These are phyloP conservation scores for Trissolcus brochymenae DNA, from an alignment of 2,888 invertebrate genomes.

Conservation along the genomic window DNA sequence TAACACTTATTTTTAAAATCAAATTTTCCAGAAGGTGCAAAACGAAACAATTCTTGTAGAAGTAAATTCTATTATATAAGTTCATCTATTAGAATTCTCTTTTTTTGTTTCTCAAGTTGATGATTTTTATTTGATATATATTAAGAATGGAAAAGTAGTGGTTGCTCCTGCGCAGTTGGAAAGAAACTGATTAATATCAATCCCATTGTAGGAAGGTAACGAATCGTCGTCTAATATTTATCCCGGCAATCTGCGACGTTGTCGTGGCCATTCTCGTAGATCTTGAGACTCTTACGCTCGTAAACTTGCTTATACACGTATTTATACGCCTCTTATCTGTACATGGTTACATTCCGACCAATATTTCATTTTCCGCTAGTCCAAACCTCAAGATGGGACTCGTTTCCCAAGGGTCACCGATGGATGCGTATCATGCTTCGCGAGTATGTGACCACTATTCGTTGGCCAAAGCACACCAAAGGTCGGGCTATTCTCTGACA, in stretches of 20 bases:
- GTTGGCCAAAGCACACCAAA: conserved; percentile 50
- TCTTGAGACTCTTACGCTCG: conserved; percentile 54
- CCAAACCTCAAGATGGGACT: conserved; percentile 60
- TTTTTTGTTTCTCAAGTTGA: too few relatives aligned
- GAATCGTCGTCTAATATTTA: conserved; percentile 51
- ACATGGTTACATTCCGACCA: conserved; percentile 52
- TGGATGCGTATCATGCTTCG: conserved; percentile 46
- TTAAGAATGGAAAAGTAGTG: too few relatives aligned
- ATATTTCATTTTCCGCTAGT: conserved; percentile 65
- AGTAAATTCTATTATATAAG: too few relatives aligned
- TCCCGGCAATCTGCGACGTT: conserved; percentile 47
- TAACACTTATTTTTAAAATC: too few relatives aligned
- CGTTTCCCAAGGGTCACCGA: conserved; percentile 59
- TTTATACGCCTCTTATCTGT: conserved; percentile 54
- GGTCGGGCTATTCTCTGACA: conserved; percentile 25
- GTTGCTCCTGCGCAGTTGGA: neutral
- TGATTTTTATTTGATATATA: neutral
- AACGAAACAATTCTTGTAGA: too few relatives aligned
- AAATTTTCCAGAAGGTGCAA: too few relatives aligned
- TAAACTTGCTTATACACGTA: conserved; percentile 56
- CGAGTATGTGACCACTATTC: conserved; percentile 53
- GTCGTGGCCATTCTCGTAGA: conserved; percentile 39
- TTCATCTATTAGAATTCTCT: neutral
- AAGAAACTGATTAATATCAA: conserved; percentile 22
- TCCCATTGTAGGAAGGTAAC: conserved; percentile 38